These are phyloP conservation scores for Apeltes quadracus DNA, from an alignment of 2,113 vertebrate species.

Conservation along the genomic window DNA sequence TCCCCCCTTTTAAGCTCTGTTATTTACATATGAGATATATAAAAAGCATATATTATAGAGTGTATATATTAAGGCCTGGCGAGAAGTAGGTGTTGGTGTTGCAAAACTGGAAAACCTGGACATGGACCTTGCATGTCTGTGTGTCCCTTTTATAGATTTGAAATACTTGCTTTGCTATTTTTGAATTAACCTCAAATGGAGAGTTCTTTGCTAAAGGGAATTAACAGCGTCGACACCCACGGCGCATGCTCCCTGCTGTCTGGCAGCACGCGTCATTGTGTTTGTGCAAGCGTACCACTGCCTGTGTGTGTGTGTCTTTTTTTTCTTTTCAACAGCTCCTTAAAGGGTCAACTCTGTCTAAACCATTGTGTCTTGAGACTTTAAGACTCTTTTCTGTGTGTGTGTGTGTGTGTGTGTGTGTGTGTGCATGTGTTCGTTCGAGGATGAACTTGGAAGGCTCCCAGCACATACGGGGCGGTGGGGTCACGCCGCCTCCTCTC, in stretches of 20 bases:
- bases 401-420: neutral
- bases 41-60: neutral
- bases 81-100: neutral
- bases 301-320: neutral
- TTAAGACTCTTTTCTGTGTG: neutral
- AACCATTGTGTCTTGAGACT: constrained; percentile 31
- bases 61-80: neutral
- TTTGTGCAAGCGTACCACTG: neutral
- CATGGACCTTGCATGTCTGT: neutral
- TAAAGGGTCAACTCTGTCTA: constrained; percentile 59
- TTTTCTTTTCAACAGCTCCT: constrained; percentile 32
- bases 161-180: neutral
- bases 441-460: constrained; percentile 30
- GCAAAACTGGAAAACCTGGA: neutral
- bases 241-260: constrained; percentile 8
- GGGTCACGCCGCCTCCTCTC: constrained; percentile 28
- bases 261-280: constrained; percentile 8
- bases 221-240: constrained; percentile 36
- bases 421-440: neutral
- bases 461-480: constrained; percentile 10
- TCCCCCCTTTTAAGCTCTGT: neutral
- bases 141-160: neutral
- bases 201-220: constrained; percentile 21
- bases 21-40: neutral
- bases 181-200: constrained; percentile 12